Evolutionary conservation across 2,113 vertebrate genomes (phyloP).

Genomic region (Sminthopsis crassicaudata): DNA sequence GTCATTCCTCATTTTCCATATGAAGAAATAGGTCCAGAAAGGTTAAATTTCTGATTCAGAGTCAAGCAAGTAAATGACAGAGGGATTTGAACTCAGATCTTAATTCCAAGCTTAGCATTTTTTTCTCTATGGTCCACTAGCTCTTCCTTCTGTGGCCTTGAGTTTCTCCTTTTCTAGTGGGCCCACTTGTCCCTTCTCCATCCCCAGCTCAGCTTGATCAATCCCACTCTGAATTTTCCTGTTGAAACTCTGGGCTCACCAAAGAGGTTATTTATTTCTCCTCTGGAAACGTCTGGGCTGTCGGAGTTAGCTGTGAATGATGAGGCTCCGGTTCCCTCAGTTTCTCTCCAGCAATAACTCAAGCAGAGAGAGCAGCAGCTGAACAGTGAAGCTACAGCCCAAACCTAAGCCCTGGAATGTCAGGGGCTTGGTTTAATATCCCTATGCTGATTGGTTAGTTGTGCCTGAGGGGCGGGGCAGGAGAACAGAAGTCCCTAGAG

Average conservation of each 20-base stretch:
- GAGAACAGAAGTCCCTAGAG: background rate
- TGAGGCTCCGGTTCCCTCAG: constrained; percentile 43
- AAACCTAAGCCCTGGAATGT: constrained; percentile 6
- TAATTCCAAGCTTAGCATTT: background rate
- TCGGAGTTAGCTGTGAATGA: constrained; percentile 65
- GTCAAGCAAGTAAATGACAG: background rate
- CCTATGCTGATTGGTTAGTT: background rate
- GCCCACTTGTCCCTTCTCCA: background rate
- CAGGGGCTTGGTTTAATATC: background rate
- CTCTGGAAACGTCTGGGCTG: constrained; percentile 62
- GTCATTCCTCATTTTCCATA: background rate
- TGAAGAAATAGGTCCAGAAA: background rate
- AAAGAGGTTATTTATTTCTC: constrained; percentile 64
- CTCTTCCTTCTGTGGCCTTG: background rate
- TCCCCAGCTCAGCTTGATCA: background rate
- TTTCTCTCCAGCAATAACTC: constrained; percentile 64
- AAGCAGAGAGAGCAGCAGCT: constrained; percentile 22
- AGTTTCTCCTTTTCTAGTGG: background rate
- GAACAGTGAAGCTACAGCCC: background rate
- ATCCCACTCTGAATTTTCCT: background rate
- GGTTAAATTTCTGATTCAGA: background rate
- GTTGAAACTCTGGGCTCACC: constrained; percentile 25
- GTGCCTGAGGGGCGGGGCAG: background rate
- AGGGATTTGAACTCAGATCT: background rate
- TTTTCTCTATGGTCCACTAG: too few relatives aligned